Conservation (phyloP, 2,797 vertebrate species). For the Babyrousa celebensis region DNA sequence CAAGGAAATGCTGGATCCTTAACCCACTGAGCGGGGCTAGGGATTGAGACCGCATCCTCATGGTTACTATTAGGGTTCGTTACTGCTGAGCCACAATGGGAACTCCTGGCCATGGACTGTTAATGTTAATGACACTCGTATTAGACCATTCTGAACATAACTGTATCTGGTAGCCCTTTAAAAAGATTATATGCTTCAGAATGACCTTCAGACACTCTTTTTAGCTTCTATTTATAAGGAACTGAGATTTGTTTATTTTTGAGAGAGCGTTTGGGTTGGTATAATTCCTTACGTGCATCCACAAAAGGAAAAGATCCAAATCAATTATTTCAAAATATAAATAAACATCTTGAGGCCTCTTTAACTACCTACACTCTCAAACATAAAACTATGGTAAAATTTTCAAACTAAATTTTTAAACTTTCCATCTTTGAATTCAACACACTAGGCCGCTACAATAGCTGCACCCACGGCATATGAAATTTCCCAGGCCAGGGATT, state of each 20-base stretch:
- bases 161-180: background rate
- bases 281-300: background rate
- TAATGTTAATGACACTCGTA: background rate
- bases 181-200: background rate
- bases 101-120: background rate
- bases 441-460: background rate
- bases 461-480: no score
- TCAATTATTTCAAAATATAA: constrained; percentile 42
- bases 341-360: background rate
- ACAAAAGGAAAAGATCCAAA: constrained; percentile 4
- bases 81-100: no score
- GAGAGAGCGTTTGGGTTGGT: background rate
- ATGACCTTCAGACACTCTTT: background rate
- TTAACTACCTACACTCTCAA: background rate
- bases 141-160: background rate
- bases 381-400: background rate
- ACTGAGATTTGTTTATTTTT: constrained; percentile 15
- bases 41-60: no score
- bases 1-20: no score
- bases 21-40: no score
- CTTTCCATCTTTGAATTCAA: background rate
- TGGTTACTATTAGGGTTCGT: no score
- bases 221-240: background rate
- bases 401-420: background rate
- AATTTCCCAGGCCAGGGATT: no score